Base-by-base conservation (phyloP, 1,140 invertebrate species). In the Armadillidium nasatum region DNA sequence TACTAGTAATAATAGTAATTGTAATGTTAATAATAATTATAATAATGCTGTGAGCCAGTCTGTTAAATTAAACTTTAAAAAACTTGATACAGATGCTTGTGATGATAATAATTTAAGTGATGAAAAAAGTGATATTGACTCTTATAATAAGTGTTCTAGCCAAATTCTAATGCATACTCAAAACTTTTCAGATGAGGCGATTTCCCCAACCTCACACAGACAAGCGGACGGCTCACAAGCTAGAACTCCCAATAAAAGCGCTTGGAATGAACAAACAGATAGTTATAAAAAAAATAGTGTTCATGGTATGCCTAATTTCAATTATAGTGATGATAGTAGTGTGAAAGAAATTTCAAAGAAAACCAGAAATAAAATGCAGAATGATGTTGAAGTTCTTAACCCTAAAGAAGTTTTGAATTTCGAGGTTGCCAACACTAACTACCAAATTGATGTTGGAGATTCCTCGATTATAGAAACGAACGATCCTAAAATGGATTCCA, bases 111-210 rank as follows among this genome's bases (percentile, higher is more conserved):
- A 13, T 60, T 60, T 60, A 60, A 60, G 50, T 60, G 50, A 60
- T 60, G 50, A 60, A 19, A 60, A 60, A 60, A 60, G 50, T 60
- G 50, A 60, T 60, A 60, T 60, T 60, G 50, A 60, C 50, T 60
- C 50, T 60, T 3, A 60, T 13, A 60, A 60, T 60, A 60, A 60
- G 11, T 60, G 33, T 33, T 33, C 33, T 33, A 33, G 50, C 50
- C 50, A 60, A 60, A 60, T 60, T 60, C 50, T 60, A 60, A 60
- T 60, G 7, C 1, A 1, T 60, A 60, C 50, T 60, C 50, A 60
- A 60, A 60, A 2, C 7, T 60, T 60, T 60, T 60, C 50, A 50
- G 46, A 50, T 50, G 15, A 50, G 46, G 46, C 9, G 46, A 15
- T n/a, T n/a, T n/a, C n/a, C n/a, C n/a, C 9, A 50, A 50, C 46